Evolutionary conservation across 2,113 vertebrate genomes (phyloP), one percentile per base, ranked within the genome.

Genomic region (Girardinichthys multiradiatus): DNA sequence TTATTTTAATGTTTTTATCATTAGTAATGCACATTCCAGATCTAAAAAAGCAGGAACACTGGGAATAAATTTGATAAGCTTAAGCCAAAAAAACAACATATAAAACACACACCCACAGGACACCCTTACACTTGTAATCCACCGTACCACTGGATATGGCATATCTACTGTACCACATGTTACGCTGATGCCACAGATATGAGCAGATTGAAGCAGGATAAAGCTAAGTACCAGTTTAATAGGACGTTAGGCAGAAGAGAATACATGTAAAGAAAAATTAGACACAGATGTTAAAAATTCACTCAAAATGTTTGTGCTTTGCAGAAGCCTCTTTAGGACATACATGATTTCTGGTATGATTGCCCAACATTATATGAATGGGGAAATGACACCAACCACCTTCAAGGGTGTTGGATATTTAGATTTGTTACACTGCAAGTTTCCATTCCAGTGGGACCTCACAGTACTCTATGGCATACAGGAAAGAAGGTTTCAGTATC

Each of bases 21-120:
- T 74, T 75, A 79, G 78, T 78, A 87, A 85, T 86, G 67, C 84
- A 92, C 89, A 91, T 71, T 86, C 81, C 33, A 80, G 73, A 91
- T 85, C 85, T 74, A 81, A 81, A 85, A 51, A 70, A 90, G 75
- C 83, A 87, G 70, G 57, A 71, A 26, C 67, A 87, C 86, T 72
- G 76, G 76, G 76, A 83, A 85, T 76, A 62, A 14, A 71, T 26
- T 82, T 81, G 72, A 74, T 58, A 86, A 62, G 78, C 39, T 81
- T 17, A 29, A 84, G 57, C 77, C 62, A 64, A 81, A 77, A 58
- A 70, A 86, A 70, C 28, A 78, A 72, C 39, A 73, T 75, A 28
- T 68, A 88, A 89, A 84, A 85, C 15, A 27, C 60, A 63, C 61
- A 37, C 29, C 1, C 62, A 90, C 39, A 8, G 9, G 17, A 45